Evolutionary conservation across 2,888 invertebrate species (phyloP).

Genomic region (Prosapia bicincta): DNA sequence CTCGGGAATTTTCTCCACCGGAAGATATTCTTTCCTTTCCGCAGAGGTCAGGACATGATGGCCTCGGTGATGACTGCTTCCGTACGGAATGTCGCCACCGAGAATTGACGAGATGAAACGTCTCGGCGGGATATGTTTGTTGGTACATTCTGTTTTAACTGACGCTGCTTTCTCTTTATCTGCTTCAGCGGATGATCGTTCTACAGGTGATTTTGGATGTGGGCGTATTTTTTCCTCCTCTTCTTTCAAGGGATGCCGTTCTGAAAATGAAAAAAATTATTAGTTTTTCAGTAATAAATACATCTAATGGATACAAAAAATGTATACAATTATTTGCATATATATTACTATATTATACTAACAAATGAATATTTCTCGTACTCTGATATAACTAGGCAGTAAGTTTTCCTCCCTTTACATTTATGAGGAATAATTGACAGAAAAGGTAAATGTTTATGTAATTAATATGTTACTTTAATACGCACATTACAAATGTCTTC

Average conservation of each 20-base stretch:
- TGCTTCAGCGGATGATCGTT: not conserved
- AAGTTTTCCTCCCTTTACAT: too few species aligned
- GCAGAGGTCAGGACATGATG: slow-evolving; percentile 73
- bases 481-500: too few species aligned
- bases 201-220: slow-evolving; percentile 14
- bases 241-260: slow-evolving; percentile 20
- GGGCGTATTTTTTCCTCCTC: slow-evolving; percentile 28
- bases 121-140: slow-evolving; percentile 47
- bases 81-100: slow-evolving; percentile 77
- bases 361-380: too few species aligned
- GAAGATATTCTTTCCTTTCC: slow-evolving; percentile 74
- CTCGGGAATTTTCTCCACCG: slow-evolving; percentile 60
- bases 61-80: slow-evolving; percentile 68
- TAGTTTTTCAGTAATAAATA: too few species aligned
- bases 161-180: slow-evolving; percentile 15
- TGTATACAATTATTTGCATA: too few species aligned
- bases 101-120: slow-evolving; percentile 77
- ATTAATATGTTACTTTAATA: too few species aligned
- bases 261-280: slow-evolving; percentile 22
- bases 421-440: too few species aligned
- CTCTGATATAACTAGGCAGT: too few species aligned
- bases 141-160: not conserved
- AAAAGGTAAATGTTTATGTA: too few species aligned
- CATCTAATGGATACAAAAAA: too few species aligned
- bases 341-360: too few species aligned